Conservation (phyloP, 2,888 invertebrate species). For the Andrena hattorfiana region DNA sequence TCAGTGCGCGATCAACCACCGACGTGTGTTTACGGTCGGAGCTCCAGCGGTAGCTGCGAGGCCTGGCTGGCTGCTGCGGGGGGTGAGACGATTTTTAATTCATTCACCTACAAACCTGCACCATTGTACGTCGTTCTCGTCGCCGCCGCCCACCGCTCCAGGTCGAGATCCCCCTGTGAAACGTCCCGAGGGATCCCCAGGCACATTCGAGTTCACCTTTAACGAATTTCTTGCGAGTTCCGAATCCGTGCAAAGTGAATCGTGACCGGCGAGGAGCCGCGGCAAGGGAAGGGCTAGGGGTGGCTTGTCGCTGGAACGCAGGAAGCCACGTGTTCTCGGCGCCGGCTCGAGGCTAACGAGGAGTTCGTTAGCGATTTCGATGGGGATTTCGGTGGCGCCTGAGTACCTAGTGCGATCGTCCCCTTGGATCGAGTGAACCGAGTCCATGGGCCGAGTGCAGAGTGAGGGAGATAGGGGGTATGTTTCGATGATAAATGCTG, state of each 20-base stretch:
- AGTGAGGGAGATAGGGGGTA: background rate
- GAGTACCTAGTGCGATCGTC: background rate
- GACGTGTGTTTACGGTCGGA: conserved; percentile 79
- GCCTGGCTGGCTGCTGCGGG: conserved; percentile 69
- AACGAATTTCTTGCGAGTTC: no score
- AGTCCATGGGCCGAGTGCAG: conserved; percentile 3
- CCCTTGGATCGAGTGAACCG: background rate
- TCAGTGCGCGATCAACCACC: conserved; percentile 84
- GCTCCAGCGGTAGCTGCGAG: conserved; percentile 77
- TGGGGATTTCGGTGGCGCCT: conserved; percentile 17
- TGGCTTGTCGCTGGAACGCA: background rate
- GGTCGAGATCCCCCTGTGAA: background rate
- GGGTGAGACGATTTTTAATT: conserved; percentile 62
- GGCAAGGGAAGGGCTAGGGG: background rate
- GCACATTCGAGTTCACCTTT: no score
- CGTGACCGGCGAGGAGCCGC: background rate
- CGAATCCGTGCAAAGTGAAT: conserved; percentile 1
- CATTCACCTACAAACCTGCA: background rate
- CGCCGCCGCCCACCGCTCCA: background rate
- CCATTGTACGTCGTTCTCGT: background rate
- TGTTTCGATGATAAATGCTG: background rate
- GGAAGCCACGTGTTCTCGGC: conserved; percentile 36
- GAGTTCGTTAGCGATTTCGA: conserved; percentile 23
- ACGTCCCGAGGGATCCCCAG: no score
- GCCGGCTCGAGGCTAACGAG: conserved; percentile 32